Conservation (phyloP, 1,140 invertebrate species). For the Neodiprion virginianus region DNA sequence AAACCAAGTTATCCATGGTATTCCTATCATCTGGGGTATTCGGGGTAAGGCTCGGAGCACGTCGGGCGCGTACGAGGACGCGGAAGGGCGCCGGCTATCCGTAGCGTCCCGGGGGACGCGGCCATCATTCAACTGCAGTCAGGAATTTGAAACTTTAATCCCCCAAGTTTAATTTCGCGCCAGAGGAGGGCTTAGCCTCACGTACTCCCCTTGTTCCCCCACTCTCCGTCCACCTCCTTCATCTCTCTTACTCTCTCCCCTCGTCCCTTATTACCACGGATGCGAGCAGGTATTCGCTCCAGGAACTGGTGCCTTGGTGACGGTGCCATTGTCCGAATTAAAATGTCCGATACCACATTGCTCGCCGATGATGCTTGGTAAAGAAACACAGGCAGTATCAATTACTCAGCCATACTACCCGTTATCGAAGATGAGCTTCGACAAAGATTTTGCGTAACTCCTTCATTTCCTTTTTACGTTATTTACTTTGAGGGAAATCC, state of each 20-base stretch:
- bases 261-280: not conserved
- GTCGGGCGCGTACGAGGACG: not conserved
- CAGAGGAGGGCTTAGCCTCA: constrained; percentile 12
- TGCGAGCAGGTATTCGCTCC: no score
- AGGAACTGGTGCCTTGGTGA: no score
- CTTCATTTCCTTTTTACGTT: no score
- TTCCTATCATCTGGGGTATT: not conserved
- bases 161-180: constrained; percentile 15
- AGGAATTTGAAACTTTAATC: constrained; percentile 14
- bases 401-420: no score
- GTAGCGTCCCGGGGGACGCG: not conserved
- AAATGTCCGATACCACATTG: not conserved
- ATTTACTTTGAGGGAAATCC: no score
- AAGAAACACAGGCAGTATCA: no score
- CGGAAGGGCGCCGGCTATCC: not conserved
- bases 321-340: not conserved
- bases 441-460: no score
- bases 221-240: not conserved
- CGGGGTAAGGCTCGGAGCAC: not conserved
- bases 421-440: no score
- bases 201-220: not conserved
- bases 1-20: not conserved
- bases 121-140: constrained; percentile 14
- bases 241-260: not conserved
- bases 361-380: not conserved